Percentiles rank a stretch among this genome's conserved stretches.
These are phyloP conservation scores for Drosophila hawaiiensis DNA, from an alignment of 2,888 invertebrate genomes.

Conservation along the genomic window DNA sequence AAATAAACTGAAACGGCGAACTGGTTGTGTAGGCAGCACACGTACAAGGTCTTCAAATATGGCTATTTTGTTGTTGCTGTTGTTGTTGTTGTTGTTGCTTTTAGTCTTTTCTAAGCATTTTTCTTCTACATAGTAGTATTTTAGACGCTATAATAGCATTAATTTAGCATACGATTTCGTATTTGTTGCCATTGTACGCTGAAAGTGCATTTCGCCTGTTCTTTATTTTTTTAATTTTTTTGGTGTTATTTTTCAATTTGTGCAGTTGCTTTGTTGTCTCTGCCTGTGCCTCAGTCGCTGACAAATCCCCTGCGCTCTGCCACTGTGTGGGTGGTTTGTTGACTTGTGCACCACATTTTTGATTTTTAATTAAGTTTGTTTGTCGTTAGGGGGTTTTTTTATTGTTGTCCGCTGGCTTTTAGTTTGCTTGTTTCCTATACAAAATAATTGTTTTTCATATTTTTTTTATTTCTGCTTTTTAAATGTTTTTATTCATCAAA, in stretches of 20 bases:
- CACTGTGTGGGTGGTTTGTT: conserved; percentile 71
- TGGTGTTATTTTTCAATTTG: conserved; percentile 51
- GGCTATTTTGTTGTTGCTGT: conserved; percentile 59
- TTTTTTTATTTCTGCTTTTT: neutral
- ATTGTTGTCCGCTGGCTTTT: conserved; percentile 4
- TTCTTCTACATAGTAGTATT: conserved; percentile 70
- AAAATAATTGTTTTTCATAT: conserved; percentile 40
- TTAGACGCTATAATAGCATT: conserved; percentile 78
- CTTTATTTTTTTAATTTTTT: neutral
- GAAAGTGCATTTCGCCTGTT: conserved; percentile 58
- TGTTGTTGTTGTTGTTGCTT: conserved; percentile 31
- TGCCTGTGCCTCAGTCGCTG: neutral
- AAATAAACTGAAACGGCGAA: conserved; percentile 72
- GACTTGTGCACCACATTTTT: conserved; percentile 59
- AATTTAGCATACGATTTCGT: conserved; percentile 80
- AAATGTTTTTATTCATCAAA: neutral
- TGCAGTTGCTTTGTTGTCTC: conserved; percentile 33
- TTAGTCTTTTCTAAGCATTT: conserved; percentile 72
- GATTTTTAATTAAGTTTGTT: conserved; percentile 65
- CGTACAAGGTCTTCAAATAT: conserved; percentile 84
- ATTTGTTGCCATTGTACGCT: conserved; percentile 77
- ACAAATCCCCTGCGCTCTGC: conserved; percentile 11
- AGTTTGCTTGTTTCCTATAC: conserved; percentile 25
- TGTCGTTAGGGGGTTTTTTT: conserved; percentile 18
- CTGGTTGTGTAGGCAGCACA: conserved; percentile 84